Evolutionary conservation across 1,140 invertebrate species (phyloP), one percentile per base, ranked within the genome.

Genomic region (Drosophila orena): DNA sequence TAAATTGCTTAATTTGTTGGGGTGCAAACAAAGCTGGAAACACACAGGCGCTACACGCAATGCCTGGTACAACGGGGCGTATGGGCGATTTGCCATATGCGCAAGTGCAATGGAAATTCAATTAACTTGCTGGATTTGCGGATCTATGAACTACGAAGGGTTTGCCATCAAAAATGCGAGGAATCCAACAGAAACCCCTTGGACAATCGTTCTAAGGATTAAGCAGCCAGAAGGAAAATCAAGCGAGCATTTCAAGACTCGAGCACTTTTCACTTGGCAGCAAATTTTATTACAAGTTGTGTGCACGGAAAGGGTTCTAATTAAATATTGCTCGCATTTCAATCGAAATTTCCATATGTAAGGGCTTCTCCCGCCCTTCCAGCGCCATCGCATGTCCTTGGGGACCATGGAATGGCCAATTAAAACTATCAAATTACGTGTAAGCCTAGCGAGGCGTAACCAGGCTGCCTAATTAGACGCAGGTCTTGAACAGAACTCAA

Each of bases 401-500:
- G 35, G 27, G 59, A 2, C 11, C 12, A 40, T 22, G 52, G 65
- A 68, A 86, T 89, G 80, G 58, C 66, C 84, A 86, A 86, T 86
- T 88, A 86, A 88, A 86, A 88, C 84, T 88, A 86, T 86, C 79
- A 86, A 79, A 88, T 86, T 86, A 86, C 84, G 66, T 17, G 64
- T 75, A 56, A 46, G 55, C 46, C 44, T 30, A 46, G 64, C 73
- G 68, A 64, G 71, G 71, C 73, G 73, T 77, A 55, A 61, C 42
- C 55, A 40, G 27, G 44, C 34, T 37, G 71, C 50, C 81, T 85
- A 85, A 85, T 85, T 85, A 75, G 61, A 44, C 40, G 76, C 61
- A 80, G 60, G 47, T 77, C 72, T 77, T 72, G 42, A 77, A 49
- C 47, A 60, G 62, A 59, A 20, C 59, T 68, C 64, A 69, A 61